Conservation (phyloP, 2,113 vertebrate genomes). For the Sterna hirundo region DNA sequence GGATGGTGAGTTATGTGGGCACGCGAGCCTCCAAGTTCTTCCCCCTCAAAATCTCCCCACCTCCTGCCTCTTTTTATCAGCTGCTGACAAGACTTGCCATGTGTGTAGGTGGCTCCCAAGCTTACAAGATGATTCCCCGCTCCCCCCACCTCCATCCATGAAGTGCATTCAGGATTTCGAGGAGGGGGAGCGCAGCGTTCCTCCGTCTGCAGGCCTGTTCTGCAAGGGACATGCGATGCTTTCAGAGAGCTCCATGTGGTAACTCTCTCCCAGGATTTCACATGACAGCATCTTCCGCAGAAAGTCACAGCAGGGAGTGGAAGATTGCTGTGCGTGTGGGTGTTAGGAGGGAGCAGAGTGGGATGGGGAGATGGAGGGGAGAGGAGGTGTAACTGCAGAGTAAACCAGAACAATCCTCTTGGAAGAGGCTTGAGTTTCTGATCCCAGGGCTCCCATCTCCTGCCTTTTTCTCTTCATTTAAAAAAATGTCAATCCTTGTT, state of each 20-base stretch:
- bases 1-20: background rate
- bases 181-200: background rate
- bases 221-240: background rate
- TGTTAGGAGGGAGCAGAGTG: constrained; percentile 23
- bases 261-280: constrained; percentile 30
- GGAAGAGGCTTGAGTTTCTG: constrained; percentile 8
- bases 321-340: constrained; percentile 3
- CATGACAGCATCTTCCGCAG: constrained; percentile 29
- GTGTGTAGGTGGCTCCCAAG: constrained; percentile 39
- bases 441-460: background rate
- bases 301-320: constrained; percentile 37
- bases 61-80: constrained; percentile 53
- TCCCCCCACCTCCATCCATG: background rate
- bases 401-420: constrained; percentile 3
- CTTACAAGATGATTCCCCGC: background rate
- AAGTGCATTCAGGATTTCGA: background rate
- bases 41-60: constrained; percentile 26
- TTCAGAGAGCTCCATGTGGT: background rate
- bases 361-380: constrained; percentile 34
- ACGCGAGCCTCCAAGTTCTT: background rate
- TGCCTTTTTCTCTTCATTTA: background rate
- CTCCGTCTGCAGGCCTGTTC: background rate
- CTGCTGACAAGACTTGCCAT: constrained; percentile 40
- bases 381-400: background rate
- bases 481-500: background rate